Evolutionary conservation across 1,140 invertebrate genomes (phyloP).

Genomic region (Drosophila nikananu): DNA sequence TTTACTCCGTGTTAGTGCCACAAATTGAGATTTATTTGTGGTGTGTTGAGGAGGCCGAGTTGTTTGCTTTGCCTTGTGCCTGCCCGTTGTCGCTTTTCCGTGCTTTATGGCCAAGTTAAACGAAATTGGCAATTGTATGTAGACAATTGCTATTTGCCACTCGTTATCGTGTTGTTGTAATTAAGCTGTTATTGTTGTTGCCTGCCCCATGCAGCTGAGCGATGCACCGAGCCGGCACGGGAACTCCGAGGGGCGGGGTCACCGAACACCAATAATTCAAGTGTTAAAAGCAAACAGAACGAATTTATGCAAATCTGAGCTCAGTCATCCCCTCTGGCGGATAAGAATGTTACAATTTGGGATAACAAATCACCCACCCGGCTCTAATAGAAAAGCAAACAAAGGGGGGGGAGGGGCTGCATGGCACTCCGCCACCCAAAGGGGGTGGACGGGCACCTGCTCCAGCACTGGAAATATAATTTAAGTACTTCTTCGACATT

Average conservation of each 20-base stretch:
- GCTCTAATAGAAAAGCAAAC: constrained; percentile 73
- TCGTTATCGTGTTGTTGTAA: constrained; percentile 74
- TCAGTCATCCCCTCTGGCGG: constrained; percentile 49
- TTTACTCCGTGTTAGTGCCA: constrained; percentile 61
- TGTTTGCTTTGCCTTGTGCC: constrained; percentile 34
- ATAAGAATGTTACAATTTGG: constrained; percentile 51
- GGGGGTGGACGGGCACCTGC: constrained; percentile 60
- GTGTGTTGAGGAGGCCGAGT: constrained; percentile 42
- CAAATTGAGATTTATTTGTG: constrained; percentile 78
- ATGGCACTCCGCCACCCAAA: background rate
- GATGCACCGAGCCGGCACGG: constrained; percentile 20
- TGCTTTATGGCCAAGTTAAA: constrained; percentile 74
- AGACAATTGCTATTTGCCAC: constrained; percentile 66
- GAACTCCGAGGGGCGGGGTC: constrained; percentile 1
- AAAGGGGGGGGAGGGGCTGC: constrained; percentile 6
- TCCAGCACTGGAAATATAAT: constrained; percentile 23
- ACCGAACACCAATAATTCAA: constrained; percentile 69
- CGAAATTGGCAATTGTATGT: constrained; percentile 76
- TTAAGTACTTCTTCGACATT: background rate
- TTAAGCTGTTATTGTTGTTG: constrained; percentile 72
- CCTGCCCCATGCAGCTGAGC: constrained; percentile 46
- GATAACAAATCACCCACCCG: constrained; percentile 53
- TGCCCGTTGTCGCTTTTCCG: constrained; percentile 24
- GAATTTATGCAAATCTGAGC: constrained; percentile 73
- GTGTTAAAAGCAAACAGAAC: constrained; percentile 71